These are phyloP conservation scores for Pammene aurita DNA, from an alignment of 2,888 invertebrate species.

Conservation along the genomic window DNA sequence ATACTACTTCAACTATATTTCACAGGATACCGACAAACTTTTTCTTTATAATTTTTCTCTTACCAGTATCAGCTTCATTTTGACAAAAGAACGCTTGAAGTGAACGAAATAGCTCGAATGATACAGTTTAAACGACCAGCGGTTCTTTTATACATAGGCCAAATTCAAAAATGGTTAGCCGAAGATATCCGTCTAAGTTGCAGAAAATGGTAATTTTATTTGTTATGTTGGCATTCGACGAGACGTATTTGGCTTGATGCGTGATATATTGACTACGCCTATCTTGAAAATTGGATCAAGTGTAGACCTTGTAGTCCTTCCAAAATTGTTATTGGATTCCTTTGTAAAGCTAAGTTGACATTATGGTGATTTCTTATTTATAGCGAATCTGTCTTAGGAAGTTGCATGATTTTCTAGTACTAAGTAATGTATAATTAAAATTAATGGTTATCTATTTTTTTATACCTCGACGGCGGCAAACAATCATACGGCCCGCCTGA, in stretches of 20 bases:
- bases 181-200: slow-evolving; percentile 64
- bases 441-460: no score
- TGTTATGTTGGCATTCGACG: slow-evolving; percentile 67
- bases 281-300: slow-evolving; percentile 54
- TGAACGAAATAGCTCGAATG: slow-evolving; percentile 62
- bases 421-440: no score
- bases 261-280: slow-evolving; percentile 68
- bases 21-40: not conserved
- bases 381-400: not conserved
- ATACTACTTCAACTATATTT: not conserved
- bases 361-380: not conserved
- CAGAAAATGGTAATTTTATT: slow-evolving; percentile 77
- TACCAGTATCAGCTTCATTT: slow-evolving; percentile 72
- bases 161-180: slow-evolving; percentile 72
- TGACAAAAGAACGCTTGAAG: slow-evolving; percentile 55
- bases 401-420: no score
- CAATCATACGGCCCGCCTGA: no score
- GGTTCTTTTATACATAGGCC: slow-evolving; percentile 72
- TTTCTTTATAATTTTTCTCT: slow-evolving; percentile 50
- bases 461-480: no score
- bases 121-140: slow-evolving; percentile 56
- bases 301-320: slow-evolving; percentile 42
- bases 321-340: slow-evolving; percentile 11
- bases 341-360: not conserved
- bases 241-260: slow-evolving; percentile 65